Base-by-base conservation (phyloP, 2,113 vertebrate genomes). In the Cheilinus undulatus region DNA sequence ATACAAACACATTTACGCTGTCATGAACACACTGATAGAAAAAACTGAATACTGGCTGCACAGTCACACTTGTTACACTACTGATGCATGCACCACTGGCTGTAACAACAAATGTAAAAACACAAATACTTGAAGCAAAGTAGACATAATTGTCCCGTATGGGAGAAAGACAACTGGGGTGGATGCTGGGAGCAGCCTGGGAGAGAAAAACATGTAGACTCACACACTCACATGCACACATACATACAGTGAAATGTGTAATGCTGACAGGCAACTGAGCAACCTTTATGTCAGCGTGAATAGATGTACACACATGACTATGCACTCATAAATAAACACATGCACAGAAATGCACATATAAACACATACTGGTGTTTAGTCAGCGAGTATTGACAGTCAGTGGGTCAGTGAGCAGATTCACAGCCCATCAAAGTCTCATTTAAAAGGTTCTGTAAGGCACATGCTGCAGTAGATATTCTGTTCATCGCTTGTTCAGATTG, bases 81-180 rank as follows among this genome's bases (percentile, higher is more conserved):
- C 22, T 32, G 28, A 45, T 19, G 24, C 32, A 60, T 32, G 10
- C 12, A 8, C 50, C 36, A 50, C 42, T 13, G 17, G 11, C 22
- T 46, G 20, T 28, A 56, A 40, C 15, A 62, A 17, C n/a, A n/a
- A 45, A 32, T 36, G 54, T 17, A 42, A 23, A 32, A 34, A 53
- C 1, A 38, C 43, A 65, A 59, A 49, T 2, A 46, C 28, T 61
- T 38, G 19, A 61, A 49, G 30, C 43, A 30, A 30, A 52, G 43
- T 73, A 26, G 17, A 54, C 42, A 49, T 79, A 73, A 80, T 53
- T 83, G 34, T 56, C 34, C 7, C 57, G 24, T 71, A 53, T 67
- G 69, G 73, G 36, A 80, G 34, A 60, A 7, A n/a, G 40, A 73
- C 36, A 40, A 46, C 23, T 46, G 14, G 30, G 57, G 19, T 34